Conservation (phyloP, 1,140 invertebrate species). For the Drosophila paulistorum region DNA sequence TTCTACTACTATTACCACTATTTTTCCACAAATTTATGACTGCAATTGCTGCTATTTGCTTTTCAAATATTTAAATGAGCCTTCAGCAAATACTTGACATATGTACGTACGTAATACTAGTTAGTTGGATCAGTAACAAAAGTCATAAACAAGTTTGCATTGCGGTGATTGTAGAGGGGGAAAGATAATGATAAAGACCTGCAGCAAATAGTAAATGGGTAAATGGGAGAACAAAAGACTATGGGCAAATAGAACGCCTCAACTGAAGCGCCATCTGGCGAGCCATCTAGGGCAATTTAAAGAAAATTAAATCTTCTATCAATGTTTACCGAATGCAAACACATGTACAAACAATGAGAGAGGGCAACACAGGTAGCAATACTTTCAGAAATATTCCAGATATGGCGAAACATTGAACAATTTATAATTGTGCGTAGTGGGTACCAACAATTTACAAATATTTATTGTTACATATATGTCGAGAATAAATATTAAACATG, state of each 20-base stretch:
- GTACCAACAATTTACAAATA: conserved; percentile 54
- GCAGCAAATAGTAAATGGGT: conserved; percentile 56
- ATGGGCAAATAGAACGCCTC: conserved; percentile 50
- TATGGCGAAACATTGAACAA: conserved; percentile 69
- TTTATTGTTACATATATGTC: conserved; percentile 70
- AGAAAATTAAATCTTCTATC: conserved; percentile 46
- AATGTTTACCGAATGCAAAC: conserved; percentile 59
- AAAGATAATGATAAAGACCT: conserved; percentile 51
- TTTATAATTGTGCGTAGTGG: conserved; percentile 74
- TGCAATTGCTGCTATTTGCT: conserved; percentile 68
- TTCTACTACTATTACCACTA: conserved; percentile 36
- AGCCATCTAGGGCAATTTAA: conserved; percentile 30
- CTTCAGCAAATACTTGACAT: conserved; percentile 67
- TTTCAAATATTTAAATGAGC: conserved; percentile 69
- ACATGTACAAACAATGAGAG: conserved; percentile 32
- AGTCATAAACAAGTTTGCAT: conserved; percentile 58
- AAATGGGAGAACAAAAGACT: conserved; percentile 25
- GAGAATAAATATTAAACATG: conserved; percentile 58
- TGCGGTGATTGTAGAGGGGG: conserved; percentile 44
- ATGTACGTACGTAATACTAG: conserved; percentile 34
- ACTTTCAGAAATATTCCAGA: conserved; percentile 22
- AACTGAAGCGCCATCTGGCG: conserved; percentile 21
- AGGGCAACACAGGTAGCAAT: conserved; percentile 66
- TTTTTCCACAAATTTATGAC: conserved; percentile 61
- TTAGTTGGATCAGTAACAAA: conserved; percentile 42